Conservation (phyloP, 2,113 vertebrate species). For the Panthera leo region DNA sequence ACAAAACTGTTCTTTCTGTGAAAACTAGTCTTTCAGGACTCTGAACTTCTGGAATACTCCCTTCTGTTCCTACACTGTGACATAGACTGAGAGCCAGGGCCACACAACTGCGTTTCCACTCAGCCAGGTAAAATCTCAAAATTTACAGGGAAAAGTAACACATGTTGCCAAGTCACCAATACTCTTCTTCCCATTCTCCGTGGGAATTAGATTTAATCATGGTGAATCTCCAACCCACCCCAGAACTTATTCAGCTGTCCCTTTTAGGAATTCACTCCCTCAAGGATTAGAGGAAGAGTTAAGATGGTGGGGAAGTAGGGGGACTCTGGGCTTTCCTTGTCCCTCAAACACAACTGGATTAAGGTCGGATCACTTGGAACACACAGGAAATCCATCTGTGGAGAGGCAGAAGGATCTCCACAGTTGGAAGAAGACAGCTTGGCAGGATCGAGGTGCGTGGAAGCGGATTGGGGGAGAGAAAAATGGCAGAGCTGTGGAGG, state of each 20-base stretch:
- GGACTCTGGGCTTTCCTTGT: too few species aligned
- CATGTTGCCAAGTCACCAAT: not conserved
- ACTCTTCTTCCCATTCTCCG: not conserved
- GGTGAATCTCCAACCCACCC: not conserved
- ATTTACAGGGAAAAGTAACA: not conserved
- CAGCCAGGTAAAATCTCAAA: not conserved
- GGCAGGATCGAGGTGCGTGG: too few species aligned
- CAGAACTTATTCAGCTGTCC: not conserved
- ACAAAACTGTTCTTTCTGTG: not conserved
- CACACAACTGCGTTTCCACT: not conserved
- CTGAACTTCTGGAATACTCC: not conserved
- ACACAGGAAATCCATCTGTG: too few species aligned
- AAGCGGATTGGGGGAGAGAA: too few species aligned
- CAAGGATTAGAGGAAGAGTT: not conserved
- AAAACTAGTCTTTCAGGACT: not conserved
- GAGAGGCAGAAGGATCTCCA: too few species aligned
- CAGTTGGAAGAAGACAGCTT: too few species aligned
- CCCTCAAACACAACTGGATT: not conserved
- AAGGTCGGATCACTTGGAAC: too few species aligned
- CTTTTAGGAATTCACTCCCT: not conserved
- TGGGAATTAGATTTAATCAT: not conserved
- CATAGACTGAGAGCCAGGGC: not conserved
- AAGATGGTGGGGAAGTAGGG: too few species aligned
- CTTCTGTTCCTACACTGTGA: not conserved
- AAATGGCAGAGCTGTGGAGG: too few species aligned